A percentile compares a stretch with the other conserved stretches of the same genome.
These are phyloP conservation scores for Heliconius congener DNA, from an alignment of 1,140 invertebrate genomes.

Conservation along the genomic window DNA sequence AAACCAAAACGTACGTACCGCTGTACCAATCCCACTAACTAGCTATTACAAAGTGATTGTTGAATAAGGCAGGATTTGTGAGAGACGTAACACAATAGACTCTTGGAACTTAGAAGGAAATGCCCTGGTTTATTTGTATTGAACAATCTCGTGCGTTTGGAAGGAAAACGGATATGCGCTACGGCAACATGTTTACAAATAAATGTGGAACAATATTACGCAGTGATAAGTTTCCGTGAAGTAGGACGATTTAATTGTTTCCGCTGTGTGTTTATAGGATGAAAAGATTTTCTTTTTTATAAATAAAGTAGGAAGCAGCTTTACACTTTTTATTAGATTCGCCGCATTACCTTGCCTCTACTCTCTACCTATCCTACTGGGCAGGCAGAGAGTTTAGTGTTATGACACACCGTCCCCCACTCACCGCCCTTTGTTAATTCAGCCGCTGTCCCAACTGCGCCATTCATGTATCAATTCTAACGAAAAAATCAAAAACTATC, in stretches of 20 bases:
- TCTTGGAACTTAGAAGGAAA: neutral
- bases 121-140: slow-evolving; percentile 8
- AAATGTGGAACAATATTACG: neutral
- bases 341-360: too few relatives aligned
- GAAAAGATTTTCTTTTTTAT: neutral
- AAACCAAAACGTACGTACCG: neutral
- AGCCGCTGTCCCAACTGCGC: too few relatives aligned
- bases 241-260: slow-evolving; percentile 4
- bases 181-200: slow-evolving; percentile 8
- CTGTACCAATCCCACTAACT: neutral
- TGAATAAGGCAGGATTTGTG: neutral
- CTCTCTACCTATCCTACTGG: too few relatives aligned
- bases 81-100: slow-evolving; percentile 6
- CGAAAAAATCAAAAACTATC: too few relatives aligned
- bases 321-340: too few relatives aligned
- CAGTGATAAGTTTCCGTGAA: slow-evolving; percentile 9
- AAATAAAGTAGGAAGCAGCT: neutral
- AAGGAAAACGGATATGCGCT: slow-evolving; percentile 1
- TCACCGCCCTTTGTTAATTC: too few relatives aligned
- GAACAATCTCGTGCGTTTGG: slow-evolving; percentile 6
- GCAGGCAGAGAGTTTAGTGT: too few relatives aligned
- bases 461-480: too few relatives aligned
- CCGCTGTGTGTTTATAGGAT: neutral
- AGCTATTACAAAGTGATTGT: neutral
- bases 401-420: too few relatives aligned